phyloP scores from a whole-genome alignment of 2,113 vertebrate species.

The Elanoides forficatus region DNA sequence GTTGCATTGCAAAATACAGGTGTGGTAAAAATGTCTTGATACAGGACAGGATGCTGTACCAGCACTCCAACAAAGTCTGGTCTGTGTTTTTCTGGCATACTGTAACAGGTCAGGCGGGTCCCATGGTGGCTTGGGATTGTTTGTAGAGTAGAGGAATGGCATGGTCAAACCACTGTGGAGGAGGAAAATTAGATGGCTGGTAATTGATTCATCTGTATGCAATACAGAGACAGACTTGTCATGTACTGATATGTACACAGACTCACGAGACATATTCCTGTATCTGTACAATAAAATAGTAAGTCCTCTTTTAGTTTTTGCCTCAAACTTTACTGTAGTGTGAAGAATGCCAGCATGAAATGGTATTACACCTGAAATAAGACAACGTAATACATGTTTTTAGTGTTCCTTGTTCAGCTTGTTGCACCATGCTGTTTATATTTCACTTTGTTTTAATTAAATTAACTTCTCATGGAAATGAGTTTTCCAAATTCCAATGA shows the following conservation, averaged over 20 bases:
- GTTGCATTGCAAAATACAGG: neutral
- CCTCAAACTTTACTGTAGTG: neutral
- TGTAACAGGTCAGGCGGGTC: neutral
- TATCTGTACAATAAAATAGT: neutral
- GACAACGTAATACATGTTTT: neutral
- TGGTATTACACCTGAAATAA: neutral
- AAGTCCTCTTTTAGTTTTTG: neutral
- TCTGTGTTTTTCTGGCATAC: neutral
- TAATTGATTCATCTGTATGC: neutral
- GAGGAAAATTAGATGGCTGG: neutral
- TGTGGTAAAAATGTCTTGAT: neutral
- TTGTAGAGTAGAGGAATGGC: neutral
- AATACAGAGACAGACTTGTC: neutral
- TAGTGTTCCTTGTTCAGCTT: neutral
- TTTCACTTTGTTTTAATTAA: slow-evolving; percentile 24
- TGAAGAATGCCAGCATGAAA: neutral
- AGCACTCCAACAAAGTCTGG: neutral
- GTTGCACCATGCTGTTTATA: neutral
- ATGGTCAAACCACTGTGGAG: fast-evolving
- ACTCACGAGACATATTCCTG: neutral
- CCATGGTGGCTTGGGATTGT: neutral
- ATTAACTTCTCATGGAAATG: neutral
- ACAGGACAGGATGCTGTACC: neutral
- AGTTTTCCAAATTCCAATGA: slow-evolving; percentile 7
- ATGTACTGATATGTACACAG: fast-evolving